Evolutionary conservation across 2,888 invertebrate genomes (phyloP).

Genomic region (Cryptocephalus moraei): DNA sequence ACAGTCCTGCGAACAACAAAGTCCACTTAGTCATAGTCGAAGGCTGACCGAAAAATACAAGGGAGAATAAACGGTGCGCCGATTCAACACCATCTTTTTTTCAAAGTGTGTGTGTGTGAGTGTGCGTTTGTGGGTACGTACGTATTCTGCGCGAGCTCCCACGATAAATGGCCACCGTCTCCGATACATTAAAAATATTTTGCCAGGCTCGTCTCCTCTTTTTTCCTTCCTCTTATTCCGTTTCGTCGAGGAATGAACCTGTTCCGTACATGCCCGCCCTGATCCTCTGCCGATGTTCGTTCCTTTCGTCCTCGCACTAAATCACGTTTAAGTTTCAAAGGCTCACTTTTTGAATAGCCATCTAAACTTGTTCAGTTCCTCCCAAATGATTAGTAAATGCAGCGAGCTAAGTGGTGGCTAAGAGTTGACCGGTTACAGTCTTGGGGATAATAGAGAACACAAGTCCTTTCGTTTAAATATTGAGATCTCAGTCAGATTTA

Average conservation of each 20-base stretch:
- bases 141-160: constrained; percentile 10
- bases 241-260: neutral
- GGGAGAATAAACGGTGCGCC: constrained; percentile 30
- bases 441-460: no score
- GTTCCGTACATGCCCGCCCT: neutral
- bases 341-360: no score
- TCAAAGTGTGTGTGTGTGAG: constrained; percentile 11
- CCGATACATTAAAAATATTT: constrained; percentile 22
- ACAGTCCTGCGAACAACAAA: constrained; percentile 44
- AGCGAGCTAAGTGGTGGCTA: no score
- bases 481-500: no score
- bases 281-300: no score
- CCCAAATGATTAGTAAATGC: no score
- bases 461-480: no score
- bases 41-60: constrained; percentile 33
- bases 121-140: no score
- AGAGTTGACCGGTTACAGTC: no score
- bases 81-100: constrained; percentile 27
- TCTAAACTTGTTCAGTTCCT: no score
- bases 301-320: no score
- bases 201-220: constrained; percentile 8
- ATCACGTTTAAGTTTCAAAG: no score
- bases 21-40: constrained; percentile 45
- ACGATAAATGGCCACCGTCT: constrained; percentile 19
- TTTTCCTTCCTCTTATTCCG: constrained; percentile 3